Conservation (phyloP, 2,888 invertebrate species). For the Ceramica pisi region DNA sequence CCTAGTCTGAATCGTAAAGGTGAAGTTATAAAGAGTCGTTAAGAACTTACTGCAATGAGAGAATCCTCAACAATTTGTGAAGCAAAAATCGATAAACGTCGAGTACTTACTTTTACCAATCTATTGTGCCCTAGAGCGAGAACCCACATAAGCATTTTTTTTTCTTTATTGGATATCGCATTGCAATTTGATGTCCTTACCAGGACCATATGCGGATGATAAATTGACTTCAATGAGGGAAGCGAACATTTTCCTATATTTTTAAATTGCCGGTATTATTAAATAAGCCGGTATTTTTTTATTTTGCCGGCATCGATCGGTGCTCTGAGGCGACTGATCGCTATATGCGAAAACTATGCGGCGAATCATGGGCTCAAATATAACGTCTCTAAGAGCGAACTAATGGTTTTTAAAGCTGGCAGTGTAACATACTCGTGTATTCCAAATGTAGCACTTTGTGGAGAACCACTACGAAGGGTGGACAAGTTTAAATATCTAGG, state of each 20-base stretch:
- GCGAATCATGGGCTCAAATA: too few species aligned
- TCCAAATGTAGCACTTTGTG: too few species aligned
- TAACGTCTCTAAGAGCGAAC: too few species aligned
- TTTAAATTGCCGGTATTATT: slow-evolving; percentile 15
- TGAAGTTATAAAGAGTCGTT: neutral
- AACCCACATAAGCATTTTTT: slow-evolving; percentile 36
- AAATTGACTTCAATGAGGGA: slow-evolving; percentile 39
- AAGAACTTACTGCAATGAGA: neutral
- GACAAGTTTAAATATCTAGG: too few species aligned
- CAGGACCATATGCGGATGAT: slow-evolving; percentile 45
- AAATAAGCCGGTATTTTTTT: too few species aligned
- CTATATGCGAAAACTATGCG: too few species aligned
- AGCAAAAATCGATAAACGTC: neutral
- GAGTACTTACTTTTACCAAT: slow-evolving; percentile 4
- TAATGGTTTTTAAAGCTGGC: too few species aligned
- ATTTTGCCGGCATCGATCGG: too few species aligned
- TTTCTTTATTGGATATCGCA: slow-evolving; percentile 56
- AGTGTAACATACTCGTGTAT: too few species aligned
- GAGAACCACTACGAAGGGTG: too few species aligned
- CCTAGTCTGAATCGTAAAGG: neutral
- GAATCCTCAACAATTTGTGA: too few species aligned
- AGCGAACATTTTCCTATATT: slow-evolving; percentile 16
- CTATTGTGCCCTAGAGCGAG: slow-evolving; percentile 20
- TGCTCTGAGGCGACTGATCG: too few species aligned
- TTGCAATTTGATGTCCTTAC: slow-evolving; percentile 52